phyloP scores from a whole-genome alignment of 2,888 invertebrate genomes.

The Macropis europaea region DNA sequence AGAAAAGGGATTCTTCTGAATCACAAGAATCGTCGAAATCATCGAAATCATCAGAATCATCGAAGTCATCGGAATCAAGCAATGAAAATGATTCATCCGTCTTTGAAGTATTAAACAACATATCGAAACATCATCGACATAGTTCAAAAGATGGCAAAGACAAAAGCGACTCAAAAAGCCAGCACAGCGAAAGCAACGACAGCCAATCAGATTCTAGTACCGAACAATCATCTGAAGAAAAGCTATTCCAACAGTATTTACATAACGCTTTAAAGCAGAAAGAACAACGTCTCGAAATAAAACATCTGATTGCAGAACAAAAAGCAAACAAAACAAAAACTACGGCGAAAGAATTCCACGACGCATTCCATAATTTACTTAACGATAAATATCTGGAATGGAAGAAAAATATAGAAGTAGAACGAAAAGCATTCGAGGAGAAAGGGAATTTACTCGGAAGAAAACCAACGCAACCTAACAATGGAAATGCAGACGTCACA shows the following conservation, averaged over 20 bases:
- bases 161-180: neutral
- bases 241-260: neutral
- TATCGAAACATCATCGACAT: neutral
- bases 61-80: no score
- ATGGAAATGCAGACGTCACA: no score
- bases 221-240: neutral
- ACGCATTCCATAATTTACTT: neutral
- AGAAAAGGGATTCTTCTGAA: neutral
- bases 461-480: neutral
- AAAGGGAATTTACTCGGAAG: neutral
- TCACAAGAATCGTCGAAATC: no score
- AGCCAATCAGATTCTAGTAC: neutral
- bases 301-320: neutral
- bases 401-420: neutral
- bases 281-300: neutral
- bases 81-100: neutral
- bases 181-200: neutral
- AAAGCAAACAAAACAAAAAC: neutral
- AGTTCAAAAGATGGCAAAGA: neutral
- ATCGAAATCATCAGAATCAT: no score
- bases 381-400: neutral
- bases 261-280: rapidly evolving
- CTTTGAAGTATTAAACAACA: neutral
- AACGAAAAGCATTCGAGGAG: neutral
- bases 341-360: neutral